Conservation (phyloP, 2,888 invertebrate genomes). For the Cryptus armator region DNA sequence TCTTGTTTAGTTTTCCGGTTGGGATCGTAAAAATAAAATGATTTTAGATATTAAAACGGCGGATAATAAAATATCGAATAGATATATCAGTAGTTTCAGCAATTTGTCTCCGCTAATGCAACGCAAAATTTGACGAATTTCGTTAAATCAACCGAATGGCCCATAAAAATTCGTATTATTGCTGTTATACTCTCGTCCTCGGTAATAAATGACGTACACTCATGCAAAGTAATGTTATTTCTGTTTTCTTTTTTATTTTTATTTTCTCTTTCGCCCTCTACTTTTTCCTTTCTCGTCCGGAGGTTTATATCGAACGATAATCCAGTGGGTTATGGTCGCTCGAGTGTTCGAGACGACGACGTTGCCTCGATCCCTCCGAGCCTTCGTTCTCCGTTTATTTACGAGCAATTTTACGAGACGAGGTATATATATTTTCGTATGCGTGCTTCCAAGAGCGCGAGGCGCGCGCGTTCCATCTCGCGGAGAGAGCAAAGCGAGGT, state of each 20-base stretch:
- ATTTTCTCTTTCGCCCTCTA: conserved; percentile 2
- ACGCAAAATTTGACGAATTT: neutral
- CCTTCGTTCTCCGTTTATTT: conserved; percentile 60
- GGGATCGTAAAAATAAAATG: too few species aligned
- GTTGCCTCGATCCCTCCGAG: conserved; percentile 13
- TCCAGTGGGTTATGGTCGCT: conserved; percentile 64
- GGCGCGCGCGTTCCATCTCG: conserved; percentile 49
- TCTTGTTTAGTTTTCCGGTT: too few species aligned
- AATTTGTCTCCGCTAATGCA: conserved; percentile 8
- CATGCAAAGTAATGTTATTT: neutral
- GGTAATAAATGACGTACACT: conserved; percentile 27
- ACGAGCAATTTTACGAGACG: conserved; percentile 63
- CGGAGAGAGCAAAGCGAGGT: conserved; percentile 42
- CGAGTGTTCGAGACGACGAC: conserved; percentile 9
- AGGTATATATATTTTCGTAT: conserved; percentile 52
- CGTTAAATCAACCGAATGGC: conserved; percentile 5
- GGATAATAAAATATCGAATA: neutral
- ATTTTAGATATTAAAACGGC: too few species aligned
- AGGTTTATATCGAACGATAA: conserved; percentile 58
- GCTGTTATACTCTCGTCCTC: neutral
- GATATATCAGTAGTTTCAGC: neutral
- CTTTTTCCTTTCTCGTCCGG: conserved; percentile 29
- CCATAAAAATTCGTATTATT: conserved; percentile 8
- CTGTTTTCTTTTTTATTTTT: neutral
- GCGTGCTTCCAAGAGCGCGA: conserved; percentile 59